These are phyloP conservation scores for Chloebia gouldiae DNA, from an alignment of 2,113 vertebrate genomes.

Conservation along the genomic window DNA sequence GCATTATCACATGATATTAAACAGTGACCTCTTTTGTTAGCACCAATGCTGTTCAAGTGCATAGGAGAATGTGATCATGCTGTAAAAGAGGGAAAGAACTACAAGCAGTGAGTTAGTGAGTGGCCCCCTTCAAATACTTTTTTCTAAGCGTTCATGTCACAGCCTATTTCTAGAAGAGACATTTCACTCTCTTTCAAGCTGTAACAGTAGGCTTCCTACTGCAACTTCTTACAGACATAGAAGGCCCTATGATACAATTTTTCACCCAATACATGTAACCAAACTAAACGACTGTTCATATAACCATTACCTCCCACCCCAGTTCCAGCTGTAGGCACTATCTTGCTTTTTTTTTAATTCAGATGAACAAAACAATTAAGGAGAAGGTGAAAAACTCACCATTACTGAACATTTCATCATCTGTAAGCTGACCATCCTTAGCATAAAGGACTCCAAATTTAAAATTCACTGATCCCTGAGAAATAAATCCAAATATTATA, in stretches of 20 bases:
- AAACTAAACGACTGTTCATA: not conserved
- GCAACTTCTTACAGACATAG: not conserved
- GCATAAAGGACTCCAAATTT: constrained; percentile 98
- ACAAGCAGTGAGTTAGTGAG: not conserved
- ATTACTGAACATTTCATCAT: constrained; percentile 99
- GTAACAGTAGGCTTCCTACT: not conserved
- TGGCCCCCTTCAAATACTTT: fast-evolving
- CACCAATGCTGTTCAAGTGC: not conserved
- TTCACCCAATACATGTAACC: not conserved
- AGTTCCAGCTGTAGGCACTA: not conserved
- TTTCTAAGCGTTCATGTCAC: not conserved
- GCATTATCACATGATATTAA: not conserved
- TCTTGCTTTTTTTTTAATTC: not conserved
- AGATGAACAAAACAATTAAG: not conserved
- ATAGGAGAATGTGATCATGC: fast-evolving
- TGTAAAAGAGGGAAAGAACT: not conserved
- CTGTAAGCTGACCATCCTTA: constrained; percentile 97
- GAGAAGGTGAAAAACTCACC: constrained; percentile 74
- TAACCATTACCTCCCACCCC: not conserved
- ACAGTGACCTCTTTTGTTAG: not conserved
- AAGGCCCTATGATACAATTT: not conserved
- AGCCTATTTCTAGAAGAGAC: not conserved
- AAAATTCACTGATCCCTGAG: constrained; percentile 97
- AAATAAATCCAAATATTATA: not conserved
- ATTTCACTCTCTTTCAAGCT: not conserved